These are phyloP conservation scores for Oppia nitens DNA, from an alignment of 1,140 invertebrate species.

Conservation along the genomic window DNA sequence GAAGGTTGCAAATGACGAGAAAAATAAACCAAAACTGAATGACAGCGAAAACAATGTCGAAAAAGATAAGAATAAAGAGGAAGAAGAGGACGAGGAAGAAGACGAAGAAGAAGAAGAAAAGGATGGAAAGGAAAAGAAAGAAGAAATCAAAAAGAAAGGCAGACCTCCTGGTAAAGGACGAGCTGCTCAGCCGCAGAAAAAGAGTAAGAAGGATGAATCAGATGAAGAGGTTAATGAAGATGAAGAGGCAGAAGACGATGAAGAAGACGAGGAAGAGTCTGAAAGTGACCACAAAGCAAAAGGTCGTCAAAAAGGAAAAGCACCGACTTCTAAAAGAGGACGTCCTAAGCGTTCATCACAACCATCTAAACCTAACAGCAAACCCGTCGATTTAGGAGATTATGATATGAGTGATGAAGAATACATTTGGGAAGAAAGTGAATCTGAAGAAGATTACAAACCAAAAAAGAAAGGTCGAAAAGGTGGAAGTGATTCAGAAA, in stretches of 20 bases:
- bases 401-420: conserved; percentile 16
- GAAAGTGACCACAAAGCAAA: conserved; percentile 18
- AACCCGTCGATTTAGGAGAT: conserved; percentile 10
- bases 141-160: conserved; percentile 13
- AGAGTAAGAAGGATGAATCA: conserved; percentile 6
- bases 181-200: too few relatives aligned
- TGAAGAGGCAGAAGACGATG: conserved; percentile 15
- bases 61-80: conserved; percentile 8
- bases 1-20: not conserved
- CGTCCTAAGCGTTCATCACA: conserved; percentile 6
- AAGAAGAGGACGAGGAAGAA: conserved; percentile 11
- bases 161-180: conserved; percentile 9
- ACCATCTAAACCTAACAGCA: not conserved
- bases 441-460: conserved; percentile 14
- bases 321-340: not conserved
- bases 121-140: conserved; percentile 5
- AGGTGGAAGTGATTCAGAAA: conserved; percentile 19
- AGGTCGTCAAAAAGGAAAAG: conserved; percentile 3
- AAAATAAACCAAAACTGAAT: conserved; percentile 1
- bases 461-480: conserved; percentile 7
- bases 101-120: conserved; percentile 13
- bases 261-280: conserved; percentile 14
- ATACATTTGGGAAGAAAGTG: conserved; percentile 4
- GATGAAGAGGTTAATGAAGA: conserved; percentile 4
- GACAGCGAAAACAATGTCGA: not conserved